Evolutionary conservation across 2,797 vertebrate genomes (phyloP).

Genomic region (Gastrophryne carolinensis): DNA sequence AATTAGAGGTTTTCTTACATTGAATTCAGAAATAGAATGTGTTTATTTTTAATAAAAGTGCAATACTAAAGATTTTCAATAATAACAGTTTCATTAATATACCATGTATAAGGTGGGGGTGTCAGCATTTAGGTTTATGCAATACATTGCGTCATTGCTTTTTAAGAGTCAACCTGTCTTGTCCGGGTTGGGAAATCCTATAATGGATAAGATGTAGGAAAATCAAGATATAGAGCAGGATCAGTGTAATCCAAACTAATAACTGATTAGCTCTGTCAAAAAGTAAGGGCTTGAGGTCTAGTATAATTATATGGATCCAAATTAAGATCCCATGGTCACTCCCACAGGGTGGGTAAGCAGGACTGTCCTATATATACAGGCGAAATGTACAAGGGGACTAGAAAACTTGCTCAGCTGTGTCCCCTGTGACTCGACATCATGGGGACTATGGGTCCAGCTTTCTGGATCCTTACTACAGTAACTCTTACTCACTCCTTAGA

Average conservation of each 20-base stretch:
- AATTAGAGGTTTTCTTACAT: too few relatives aligned
- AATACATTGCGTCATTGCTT: too few relatives aligned
- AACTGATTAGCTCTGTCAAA: not conserved
- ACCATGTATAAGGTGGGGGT: too few relatives aligned
- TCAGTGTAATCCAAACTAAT: conserved; percentile 33
- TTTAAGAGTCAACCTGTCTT: too few relatives aligned
- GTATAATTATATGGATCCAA: conserved; percentile 30
- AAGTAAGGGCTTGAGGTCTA: conserved; percentile 18
- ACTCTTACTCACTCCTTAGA: not conserved
- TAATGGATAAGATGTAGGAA: conserved; percentile 10
- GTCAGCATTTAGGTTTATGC: too few relatives aligned
- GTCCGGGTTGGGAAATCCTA: not conserved
- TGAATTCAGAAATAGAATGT: too few relatives aligned
- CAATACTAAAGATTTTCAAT: too few relatives aligned
- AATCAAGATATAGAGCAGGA: conserved; percentile 8
- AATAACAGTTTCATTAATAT: too few relatives aligned
- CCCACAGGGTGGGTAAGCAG: not conserved
- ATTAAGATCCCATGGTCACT: conserved; percentile 8
- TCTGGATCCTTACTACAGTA: conserved; percentile 26
- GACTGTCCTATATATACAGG: conserved; percentile 14
- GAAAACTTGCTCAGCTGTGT: not conserved
- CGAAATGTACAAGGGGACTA: not conserved
- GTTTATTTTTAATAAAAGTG: too few relatives aligned
- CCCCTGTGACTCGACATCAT: conserved; percentile 12
- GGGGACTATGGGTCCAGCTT: conserved; percentile 36